Percentiles rank a stretch among this genome's conserved stretches.
These are phyloP conservation scores for Sula dactylatra DNA, from an alignment of 2,113 vertebrate genomes.

Conservation along the genomic window DNA sequence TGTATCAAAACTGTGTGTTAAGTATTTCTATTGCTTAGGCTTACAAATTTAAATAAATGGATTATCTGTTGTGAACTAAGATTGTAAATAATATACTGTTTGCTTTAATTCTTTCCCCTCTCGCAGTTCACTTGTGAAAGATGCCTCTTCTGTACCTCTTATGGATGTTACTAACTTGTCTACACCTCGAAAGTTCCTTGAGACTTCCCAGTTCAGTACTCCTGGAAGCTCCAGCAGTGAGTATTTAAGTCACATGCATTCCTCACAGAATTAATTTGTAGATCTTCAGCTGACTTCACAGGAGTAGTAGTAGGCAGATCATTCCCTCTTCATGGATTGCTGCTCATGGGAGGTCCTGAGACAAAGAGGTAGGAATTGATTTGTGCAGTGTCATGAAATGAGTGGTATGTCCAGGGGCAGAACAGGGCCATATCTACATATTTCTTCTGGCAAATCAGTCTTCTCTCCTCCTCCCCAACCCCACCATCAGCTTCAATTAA, in stretches of 20 bases:
- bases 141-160: slow-evolving; percentile 78
- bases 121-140: slow-evolving; percentile 82
- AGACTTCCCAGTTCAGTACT: slow-evolving; percentile 85
- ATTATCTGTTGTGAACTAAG: neutral
- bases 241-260: neutral
- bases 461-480: neutral
- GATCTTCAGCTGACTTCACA: neutral
- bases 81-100: neutral
- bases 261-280: neutral
- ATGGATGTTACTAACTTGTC: slow-evolving; percentile 89
- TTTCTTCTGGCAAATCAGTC: neutral
- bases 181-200: slow-evolving; percentile 89
- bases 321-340: neutral
- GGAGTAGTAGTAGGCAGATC: neutral
- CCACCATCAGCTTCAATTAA: neutral
- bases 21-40: neutral
- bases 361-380: neutral
- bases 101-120: neutral
- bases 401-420: neutral
- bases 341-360: neutral
- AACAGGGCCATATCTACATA: neutral
- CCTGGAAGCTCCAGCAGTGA: slow-evolving; percentile 81
- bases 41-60: neutral
- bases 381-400: neutral
- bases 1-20: neutral